A percentile compares a stretch with the other conserved stretches of the same genome.
Evolutionary conservation across 2,888 invertebrate genomes (phyloP).

Genomic region (Nemotelus pantherinus): DNA sequence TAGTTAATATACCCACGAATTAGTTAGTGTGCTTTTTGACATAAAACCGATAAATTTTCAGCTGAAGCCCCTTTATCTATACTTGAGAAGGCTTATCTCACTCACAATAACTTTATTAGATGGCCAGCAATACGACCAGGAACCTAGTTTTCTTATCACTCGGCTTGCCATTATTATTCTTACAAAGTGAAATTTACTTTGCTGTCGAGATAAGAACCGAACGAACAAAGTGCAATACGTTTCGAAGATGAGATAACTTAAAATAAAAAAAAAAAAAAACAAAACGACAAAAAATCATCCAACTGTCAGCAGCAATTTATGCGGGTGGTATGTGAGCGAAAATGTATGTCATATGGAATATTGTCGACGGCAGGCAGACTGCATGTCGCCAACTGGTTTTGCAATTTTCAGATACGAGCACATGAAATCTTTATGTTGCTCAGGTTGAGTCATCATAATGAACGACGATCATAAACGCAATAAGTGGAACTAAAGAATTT

Average conservation of each 20-base stretch:
- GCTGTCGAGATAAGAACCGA: conserved; percentile 11
- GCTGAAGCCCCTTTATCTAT: too few species aligned
- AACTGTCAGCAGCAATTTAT: conserved; percentile 16
- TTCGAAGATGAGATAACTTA: conserved; percentile 12
- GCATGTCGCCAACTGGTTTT: conserved; percentile 41
- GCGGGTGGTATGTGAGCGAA: not conserved
- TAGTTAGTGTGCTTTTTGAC: too few species aligned
- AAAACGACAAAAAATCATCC: not conserved
- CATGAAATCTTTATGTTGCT: conserved; percentile 20
- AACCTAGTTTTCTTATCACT: conserved; percentile 3
- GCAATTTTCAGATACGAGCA: conserved; percentile 18
- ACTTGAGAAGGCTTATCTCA: too few species aligned
- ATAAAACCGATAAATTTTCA: too few species aligned
- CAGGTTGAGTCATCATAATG: not conserved
- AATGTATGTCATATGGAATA: not conserved
- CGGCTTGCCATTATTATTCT: not conserved
- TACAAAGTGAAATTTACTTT: conserved; percentile 1
- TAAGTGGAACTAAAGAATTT: not conserved
- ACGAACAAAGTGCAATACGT: conserved; percentile 1
- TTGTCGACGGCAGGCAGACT: conserved; percentile 20
- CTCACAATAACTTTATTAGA: too few species aligned
- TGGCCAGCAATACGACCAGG: not conserved
- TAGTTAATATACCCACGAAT: too few species aligned
- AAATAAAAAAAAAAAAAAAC: not conserved
- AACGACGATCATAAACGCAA: too few species aligned